Percentiles rank a stretch among this genome's conserved stretches.
These are phyloP conservation scores for Anoura caudifer DNA, from an alignment of 2,113 vertebrate species.

Conservation along the genomic window DNA sequence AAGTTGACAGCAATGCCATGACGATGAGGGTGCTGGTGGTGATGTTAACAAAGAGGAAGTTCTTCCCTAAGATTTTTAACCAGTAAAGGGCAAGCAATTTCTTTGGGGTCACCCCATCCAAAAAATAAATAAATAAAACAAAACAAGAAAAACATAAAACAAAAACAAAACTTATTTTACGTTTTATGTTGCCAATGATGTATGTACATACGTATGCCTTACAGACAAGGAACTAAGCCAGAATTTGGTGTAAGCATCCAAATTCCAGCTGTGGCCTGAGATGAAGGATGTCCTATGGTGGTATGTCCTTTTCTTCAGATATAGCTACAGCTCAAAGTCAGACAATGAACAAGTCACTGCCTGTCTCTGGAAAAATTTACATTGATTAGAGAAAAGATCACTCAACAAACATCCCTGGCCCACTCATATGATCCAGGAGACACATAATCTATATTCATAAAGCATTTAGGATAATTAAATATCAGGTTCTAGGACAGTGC, in stretches of 20 bases:
- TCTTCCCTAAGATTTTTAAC: not conserved
- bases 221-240: not conserved
- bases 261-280: slow-evolving; percentile 8
- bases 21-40: not conserved
- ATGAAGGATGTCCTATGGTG: not conserved
- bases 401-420: not conserved
- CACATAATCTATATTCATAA: slow-evolving; percentile 57
- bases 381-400: slow-evolving; percentile 33
- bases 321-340: slow-evolving; percentile 16
- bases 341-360: not conserved
- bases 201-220: not conserved
- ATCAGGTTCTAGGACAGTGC: slow-evolving; percentile 53
- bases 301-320: not conserved
- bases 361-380: slow-evolving; percentile 37
- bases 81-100: not conserved
- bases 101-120: not conserved
- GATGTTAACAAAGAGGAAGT: not conserved
- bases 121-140: not conserved
- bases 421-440: slow-evolving; percentile 26
- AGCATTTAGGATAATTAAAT: slow-evolving; percentile 63
- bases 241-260: not conserved
- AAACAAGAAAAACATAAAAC: not conserved
- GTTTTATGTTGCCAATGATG: not conserved
- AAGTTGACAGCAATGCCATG: not conserved
- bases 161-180: not conserved